Conservation (phyloP, 2,888 invertebrate genomes). For the Noctua janthina region DNA sequence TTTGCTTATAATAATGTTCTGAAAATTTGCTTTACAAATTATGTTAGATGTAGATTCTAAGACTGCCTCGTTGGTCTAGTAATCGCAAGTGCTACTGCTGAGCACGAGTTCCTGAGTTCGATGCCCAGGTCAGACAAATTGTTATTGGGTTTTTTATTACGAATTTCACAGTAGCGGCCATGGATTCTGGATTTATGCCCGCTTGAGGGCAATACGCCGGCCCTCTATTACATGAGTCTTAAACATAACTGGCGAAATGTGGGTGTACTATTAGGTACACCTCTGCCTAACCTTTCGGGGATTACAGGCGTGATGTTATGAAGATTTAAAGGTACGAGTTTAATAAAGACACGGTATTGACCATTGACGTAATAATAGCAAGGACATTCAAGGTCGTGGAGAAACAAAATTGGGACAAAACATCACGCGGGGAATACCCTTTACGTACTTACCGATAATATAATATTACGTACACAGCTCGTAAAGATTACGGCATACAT, state of each 20-base stretch:
- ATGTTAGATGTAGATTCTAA: background rate
- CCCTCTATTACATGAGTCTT: too few relatives aligned
- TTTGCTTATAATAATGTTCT: background rate
- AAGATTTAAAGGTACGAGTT: background rate
- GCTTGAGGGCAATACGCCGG: too few relatives aligned
- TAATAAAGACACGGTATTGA: background rate
- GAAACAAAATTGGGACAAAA: background rate
- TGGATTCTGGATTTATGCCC: background rate
- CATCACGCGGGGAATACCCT: slow-evolving; percentile 1
- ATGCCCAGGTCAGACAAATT: background rate
- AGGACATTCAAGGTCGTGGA: background rate
- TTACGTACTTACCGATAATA: background rate
- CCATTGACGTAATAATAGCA: background rate
- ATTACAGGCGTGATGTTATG: background rate
- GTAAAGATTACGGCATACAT: background rate
- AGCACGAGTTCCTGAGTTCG: background rate
- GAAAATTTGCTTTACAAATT: background rate
- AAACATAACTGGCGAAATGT: too few relatives aligned
- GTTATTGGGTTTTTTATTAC: background rate
- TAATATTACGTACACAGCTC: background rate
- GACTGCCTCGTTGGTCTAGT: background rate
- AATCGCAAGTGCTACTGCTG: background rate
- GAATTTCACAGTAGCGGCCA: background rate
- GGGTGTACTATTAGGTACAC: too few relatives aligned
- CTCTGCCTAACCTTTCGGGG: background rate